Evolutionary conservation across 2,888 invertebrate species (phyloP).

Genomic region (Yponomeuta plumbellus): DNA sequence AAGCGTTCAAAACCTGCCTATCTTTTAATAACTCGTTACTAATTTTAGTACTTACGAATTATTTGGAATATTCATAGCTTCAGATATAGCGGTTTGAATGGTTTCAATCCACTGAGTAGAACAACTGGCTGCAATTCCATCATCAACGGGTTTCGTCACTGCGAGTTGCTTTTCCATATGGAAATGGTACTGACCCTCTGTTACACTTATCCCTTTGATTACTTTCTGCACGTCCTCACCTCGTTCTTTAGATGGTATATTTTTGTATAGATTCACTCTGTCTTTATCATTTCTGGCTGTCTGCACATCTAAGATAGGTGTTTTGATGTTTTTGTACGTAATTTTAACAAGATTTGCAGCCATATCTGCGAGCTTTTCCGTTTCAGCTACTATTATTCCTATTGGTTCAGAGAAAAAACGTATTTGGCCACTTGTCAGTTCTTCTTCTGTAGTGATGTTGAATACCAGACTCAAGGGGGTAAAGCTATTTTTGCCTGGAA

Average conservation of each 20-base stretch:
- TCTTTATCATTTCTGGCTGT: conserved; percentile 25
- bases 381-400: conserved; percentile 74
- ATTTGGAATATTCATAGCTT: conserved; percentile 70
- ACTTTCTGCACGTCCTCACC: conserved; percentile 52
- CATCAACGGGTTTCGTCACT: conserved; percentile 80
- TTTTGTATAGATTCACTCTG: conserved; percentile 7
- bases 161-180: conserved; percentile 82
- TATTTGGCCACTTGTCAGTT: conserved; percentile 45
- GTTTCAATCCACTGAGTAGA: conserved; percentile 78
- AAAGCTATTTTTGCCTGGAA: conserved; percentile 81
- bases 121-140: conserved; percentile 79
- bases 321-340: conserved; percentile 57
- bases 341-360: conserved; percentile 76
- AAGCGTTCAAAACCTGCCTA: no score
- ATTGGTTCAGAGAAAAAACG: conserved; percentile 46
- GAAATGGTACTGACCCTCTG: conserved; percentile 81
- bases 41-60: conserved; percentile 66
- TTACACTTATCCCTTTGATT: conserved; percentile 66
- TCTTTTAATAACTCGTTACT: no score
- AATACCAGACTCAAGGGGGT: conserved; percentile 37
- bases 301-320: conserved; percentile 41
- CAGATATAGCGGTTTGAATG: conserved; percentile 70
- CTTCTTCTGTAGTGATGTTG: conserved; percentile 48
- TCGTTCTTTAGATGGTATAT: conserved; percentile 34
- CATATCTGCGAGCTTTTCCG: conserved; percentile 65